Evolutionary conservation across 2,113 vertebrate genomes (phyloP).

Genomic region (Strigops habroptila): DNA sequence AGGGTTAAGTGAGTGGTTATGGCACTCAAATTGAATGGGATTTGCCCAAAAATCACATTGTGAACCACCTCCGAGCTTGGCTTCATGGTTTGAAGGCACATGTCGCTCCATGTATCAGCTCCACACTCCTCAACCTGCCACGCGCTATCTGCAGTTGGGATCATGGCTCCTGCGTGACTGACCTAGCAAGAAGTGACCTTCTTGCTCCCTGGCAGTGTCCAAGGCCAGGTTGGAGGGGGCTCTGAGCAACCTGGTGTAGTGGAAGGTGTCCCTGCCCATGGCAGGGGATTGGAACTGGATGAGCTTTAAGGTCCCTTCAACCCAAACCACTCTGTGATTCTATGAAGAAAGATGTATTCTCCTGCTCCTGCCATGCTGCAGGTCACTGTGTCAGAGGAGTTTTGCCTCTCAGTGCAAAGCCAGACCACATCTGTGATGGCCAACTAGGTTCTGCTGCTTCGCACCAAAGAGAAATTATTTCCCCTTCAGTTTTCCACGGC

Average conservation of each 20-base stretch:
- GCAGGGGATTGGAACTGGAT: neutral
- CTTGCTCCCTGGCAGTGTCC: neutral
- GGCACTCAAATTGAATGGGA: neutral
- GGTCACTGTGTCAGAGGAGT: rapidly evolving
- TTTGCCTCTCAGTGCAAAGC: neutral
- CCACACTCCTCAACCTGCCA: neutral
- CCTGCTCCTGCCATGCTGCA: neutral
- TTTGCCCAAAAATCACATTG: neutral
- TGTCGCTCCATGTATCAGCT: rapidly evolving
- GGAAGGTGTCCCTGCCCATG: neutral
- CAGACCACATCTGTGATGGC: neutral
- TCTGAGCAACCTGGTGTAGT: neutral
- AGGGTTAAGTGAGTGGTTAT: neutral
- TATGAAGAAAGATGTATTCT: neutral
- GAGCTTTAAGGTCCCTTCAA: neutral
- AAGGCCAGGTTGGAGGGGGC: neutral
- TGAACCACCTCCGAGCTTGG: neutral
- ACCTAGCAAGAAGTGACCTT: neutral
- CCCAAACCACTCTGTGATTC: neutral
- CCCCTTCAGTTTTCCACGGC: neutral
- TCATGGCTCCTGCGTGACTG: rapidly evolving
- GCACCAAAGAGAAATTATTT: neutral
- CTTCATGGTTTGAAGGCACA: neutral
- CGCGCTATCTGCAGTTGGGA: rapidly evolving
- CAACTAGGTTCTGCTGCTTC: neutral